Evolutionary conservation across 2,888 invertebrate species (phyloP), one percentile per base, ranked within the genome.

Genomic region (Ophion costatus): DNA sequence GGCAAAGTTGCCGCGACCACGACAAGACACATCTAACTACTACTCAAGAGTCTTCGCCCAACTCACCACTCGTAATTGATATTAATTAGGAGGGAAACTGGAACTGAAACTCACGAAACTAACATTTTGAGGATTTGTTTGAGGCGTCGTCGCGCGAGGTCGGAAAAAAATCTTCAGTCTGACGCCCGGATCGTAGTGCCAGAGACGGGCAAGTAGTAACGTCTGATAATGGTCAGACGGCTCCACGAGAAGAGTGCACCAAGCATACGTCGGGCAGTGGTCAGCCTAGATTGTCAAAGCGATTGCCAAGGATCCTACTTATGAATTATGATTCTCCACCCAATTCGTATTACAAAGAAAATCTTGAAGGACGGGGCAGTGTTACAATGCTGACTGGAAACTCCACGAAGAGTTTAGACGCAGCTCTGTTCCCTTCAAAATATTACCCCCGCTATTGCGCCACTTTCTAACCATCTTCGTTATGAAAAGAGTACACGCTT

Each of bases 61-160:
- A 29, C 82, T 84, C 80, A 74, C 66, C 69, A 66, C 82, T 85
- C 82, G 80, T 85, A 82, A 82, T 85, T 85, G 76, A 85, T 85
- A 85, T 85, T 85, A 82, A 85, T 79, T 51, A 51, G 14, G 51
- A 17, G 51, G 2, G 17, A 51, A 51, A 51, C 51, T 51, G 14
- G 5, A 51, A 51, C 17, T 0, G 4, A 17, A 14, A 51, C 0
- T 3, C 17, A 4, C 51, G 17, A 51, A 51, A 14, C 5, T 17
- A 17, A 51, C 17, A 51, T 7, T 51, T 51, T 51, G 51, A 51
- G 17, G 17, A 51, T 51, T 42, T 45, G 7, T 63, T 22, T 63
- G 45, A 45, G 20, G n/a, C 45, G 29, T 57, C 14, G 33, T 20
- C 45, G 20, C n/a, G 33, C 33, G 63, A 71, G 70, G 56, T 17